Base-by-base conservation (phyloP, 2,797 vertebrate genomes). In the Peromyscus attwateri region DNA sequence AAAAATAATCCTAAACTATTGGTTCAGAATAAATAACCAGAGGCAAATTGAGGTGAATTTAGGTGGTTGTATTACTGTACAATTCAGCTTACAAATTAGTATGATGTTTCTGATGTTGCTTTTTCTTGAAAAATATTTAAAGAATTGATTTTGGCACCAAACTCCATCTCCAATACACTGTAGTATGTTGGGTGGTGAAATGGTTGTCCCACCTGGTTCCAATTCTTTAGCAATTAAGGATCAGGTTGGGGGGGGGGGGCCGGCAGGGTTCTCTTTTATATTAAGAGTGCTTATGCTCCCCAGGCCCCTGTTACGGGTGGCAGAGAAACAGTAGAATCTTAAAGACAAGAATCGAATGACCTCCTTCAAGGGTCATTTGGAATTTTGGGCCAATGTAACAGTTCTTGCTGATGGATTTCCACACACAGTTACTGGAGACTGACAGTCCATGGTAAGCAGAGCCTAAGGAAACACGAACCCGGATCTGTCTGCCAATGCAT, bases 401-500 rank as follows among this genome's bases (percentile, higher is more conserved):
- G 57, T 95, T 97, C 87, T 94, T 92, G 68, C 40, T 98, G 94
- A 90, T 96, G 31, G 79, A 96, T 98, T 95, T 98, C 95, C 84
- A 92, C 84, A 97, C 87, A 90, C 82, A 96, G 92, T 96, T 96
- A 89, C 84, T 81, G 82, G 97, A 98, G 97, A 98, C 90, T 17
- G 89, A 81, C 79, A 95, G 94, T 97, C 97, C 97, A 1, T 87
- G 75, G 95, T 91, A 96, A 97, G 92, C 3, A 97, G 80, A 96
- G 94, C 80, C 96, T 62, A 92, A 90, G 93, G 93, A 98, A 98
- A 98, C 68, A 91, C 76, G 97, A 93, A 89, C 96, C 96, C 96
- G 92, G 40, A 95, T 96, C 91, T 98, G 97, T 96, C 98, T 96
- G 91, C 91, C 94, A 89, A 19, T 91, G 98, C 97, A 96, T 98